Evolutionary conservation across 2,113 vertebrate genomes (phyloP), one percentile per base, ranked within the genome.

Genomic region (Echinops telfairi): DNA sequence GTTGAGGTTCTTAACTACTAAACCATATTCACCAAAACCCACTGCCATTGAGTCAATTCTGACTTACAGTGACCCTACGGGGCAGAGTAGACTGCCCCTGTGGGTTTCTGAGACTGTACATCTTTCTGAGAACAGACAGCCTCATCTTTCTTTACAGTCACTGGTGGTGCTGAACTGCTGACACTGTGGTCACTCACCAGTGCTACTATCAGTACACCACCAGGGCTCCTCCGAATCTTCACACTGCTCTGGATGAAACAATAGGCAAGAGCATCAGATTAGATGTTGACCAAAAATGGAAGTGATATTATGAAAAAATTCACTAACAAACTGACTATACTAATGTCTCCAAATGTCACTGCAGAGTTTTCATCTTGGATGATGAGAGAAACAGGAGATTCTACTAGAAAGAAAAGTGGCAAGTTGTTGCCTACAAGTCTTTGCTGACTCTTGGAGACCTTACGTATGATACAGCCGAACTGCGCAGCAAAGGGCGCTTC

Each of bases 231-330:
- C 12, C 47, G 5, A 11, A 12, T 53, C 47, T 14, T 6, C 47
- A 10, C 12, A 53, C 47, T 53, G 47, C 47, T 53, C 47, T 78
- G 78, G 27, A 53, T 53, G 86, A 88, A 90, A 89, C 29, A 0
- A 0, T 78, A 80, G 87, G 11, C 20, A 73, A 33, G 38, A 40
- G 4, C 16, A 82, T 68, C 66, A 8, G 38, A 36, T 5, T 57
- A 68, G 64, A 43, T 40, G 17, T 88, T 33, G 33, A 40, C 0
- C 29, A n/a, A 38, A 83, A 64, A 40, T 83, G 40, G 11, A 75
- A 90, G 80, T 85, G 68, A 66, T n/a, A 83, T 31, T 47, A 88
- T 25, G 83, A 43, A 77, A 75, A 75, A 71, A 66, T 58, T 77
- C 38, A 31, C 70, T 70, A 68, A 53, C 33, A 15, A 87, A 17